Evolutionary conservation across 1,140 invertebrate genomes (phyloP).

Genomic region (Cecropterus lyciades): DNA sequence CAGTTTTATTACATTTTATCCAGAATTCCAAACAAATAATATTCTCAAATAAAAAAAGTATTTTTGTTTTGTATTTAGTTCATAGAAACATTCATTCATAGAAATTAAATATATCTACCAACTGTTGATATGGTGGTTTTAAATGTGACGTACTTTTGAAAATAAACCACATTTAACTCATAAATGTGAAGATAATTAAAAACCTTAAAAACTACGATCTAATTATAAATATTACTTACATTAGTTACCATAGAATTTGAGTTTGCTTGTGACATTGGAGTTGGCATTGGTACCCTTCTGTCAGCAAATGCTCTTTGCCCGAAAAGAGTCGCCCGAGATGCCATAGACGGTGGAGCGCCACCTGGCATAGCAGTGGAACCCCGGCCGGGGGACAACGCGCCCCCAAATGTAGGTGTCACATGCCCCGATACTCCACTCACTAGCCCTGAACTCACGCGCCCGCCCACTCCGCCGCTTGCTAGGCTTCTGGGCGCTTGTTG

Average conservation of each 20-base stretch:
- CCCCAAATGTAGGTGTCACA: constrained; percentile 78
- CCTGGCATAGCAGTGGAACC: constrained; percentile 82
- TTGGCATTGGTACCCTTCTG: constrained; percentile 89
- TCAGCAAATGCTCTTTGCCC: constrained; percentile 91
- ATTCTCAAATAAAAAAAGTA: no score
- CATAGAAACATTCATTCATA: no score
- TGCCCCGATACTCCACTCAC: constrained; percentile 86
- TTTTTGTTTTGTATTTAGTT: no score
- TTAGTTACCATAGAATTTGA: constrained; percentile 82
- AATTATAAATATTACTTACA: constrained; percentile 3
- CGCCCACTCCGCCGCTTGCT: constrained; percentile 87
- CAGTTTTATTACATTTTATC: no score
- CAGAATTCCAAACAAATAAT: no score
- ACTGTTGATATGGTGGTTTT: no score
- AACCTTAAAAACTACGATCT: neutral
- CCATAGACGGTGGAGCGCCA: constrained; percentile 79
- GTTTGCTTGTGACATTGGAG: constrained; percentile 85
- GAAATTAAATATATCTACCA: no score
- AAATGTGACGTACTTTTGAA: no score
- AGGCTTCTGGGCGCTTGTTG: constrained; percentile 91
- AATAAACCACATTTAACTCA: no score
- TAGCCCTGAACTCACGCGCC: constrained; percentile 82
- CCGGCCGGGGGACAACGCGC: constrained; percentile 75
- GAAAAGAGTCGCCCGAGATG: constrained; percentile 86
- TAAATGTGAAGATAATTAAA: no score